Evolutionary conservation across 92 coral and sea anemone species (phyloP), one percentile per base, ranked within the genome.

Genomic region (Bergia sp.): DNA sequence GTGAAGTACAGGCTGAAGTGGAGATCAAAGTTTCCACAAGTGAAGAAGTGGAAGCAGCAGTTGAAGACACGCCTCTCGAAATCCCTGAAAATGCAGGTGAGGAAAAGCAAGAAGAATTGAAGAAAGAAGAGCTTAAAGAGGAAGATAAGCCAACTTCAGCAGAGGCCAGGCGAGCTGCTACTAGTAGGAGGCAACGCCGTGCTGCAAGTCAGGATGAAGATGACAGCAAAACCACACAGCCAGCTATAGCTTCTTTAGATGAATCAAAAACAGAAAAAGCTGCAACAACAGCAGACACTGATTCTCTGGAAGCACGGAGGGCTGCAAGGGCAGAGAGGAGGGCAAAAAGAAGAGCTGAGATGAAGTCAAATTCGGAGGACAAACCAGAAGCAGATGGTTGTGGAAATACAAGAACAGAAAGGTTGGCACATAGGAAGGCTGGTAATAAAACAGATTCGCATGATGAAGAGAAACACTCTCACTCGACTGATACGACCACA

Each of bases 301-400:
- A 65, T 69, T 66, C 79, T 49, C 44, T 84, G 66, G 87, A 84
- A 47, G 79, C 87, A 13, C 79, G 87, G 29, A 84, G 87, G 45
- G 92, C 93, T 8, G 88, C 92, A 82, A 88, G 98, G 64, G 98
- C 98, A 5, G 98, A 95, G 80, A 79, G 98, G 82, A 90, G 95
- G 82, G 94, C 92, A 7, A 89, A 87, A 74, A 73, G 89, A 67
- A 91, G 89, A 85, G 49, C 89, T 29, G 92, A 86, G 1, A 88
- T 85, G 76, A 80, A 73, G 21, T 86, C 88, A 1, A 55, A 75
- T 86, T 86, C 79, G 47, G 87, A 84, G 57, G 87, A 84, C 87
- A 84, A 84, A 84, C 87, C 87, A 67, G 87, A 84, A 71, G 87
- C 87, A 23, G 87, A 84, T 69, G 87, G 87, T 15, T 84, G 87